Base-by-base conservation (phyloP, 2,113 vertebrate species). In the Terrapene triunguis region DNA sequence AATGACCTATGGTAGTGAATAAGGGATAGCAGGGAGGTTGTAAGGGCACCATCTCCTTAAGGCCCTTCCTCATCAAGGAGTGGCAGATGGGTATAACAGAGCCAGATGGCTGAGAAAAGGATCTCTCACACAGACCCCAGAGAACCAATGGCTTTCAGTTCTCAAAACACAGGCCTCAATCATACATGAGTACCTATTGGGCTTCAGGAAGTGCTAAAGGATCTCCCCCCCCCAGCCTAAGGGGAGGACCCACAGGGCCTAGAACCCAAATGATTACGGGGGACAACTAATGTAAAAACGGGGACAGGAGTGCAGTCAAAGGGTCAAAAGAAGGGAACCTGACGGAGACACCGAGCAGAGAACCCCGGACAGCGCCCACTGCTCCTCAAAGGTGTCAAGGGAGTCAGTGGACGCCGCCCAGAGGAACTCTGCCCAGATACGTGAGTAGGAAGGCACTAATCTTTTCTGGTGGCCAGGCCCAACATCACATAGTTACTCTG, bases 401-500 rank as follows among this genome's bases (percentile, higher is more conserved):
- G 38, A 42, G 38, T 4, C 38, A 42, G 38, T 42, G 38, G 38
- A 42, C 38, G 38, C 38, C 38, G 38, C 38, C 38, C 38, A 42
- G 38, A 42, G 38, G 38, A 42, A 42, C 38, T 42, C 38, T 42
- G 38, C 38, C 38, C 38, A 4, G 38, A 87, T 6, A 51, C 44
- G 38, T 5, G 32, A 29, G 1, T 0, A 0, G 27, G 0, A 81
- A 9, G 24, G 24, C 80, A 89, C 13, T 54, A 50, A n/a, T 48
- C 55, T 51, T 19, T 81, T 76, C 25, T 35, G 3, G 16, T 48
- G 50, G 42, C 6, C 3, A 1, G 42, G n/a, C 19, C 42, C 32
- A 14, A 11, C 4, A 25, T 76, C 48, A 16, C 11, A 62, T 13
- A 53, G 42, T 21, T 35, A 82, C 25, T 69, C 83, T 13, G 87